Evolutionary conservation across 2,797 vertebrate species (phyloP).

Genomic region (Alcedo atthis): DNA sequence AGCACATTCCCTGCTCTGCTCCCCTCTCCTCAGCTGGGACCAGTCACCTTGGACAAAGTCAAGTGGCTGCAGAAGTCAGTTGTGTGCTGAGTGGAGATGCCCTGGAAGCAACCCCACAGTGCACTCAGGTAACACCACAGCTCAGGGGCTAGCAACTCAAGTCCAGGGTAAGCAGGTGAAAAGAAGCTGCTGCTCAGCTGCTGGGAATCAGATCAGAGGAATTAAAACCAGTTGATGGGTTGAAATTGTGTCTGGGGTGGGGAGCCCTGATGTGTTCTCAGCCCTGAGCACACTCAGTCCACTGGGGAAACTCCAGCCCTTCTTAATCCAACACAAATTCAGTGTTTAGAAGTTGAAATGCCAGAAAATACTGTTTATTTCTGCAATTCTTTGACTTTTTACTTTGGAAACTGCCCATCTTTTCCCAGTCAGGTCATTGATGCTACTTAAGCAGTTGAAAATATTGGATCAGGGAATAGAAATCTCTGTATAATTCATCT

Average conservation of each 20-base stretch:
- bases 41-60: constrained; percentile 7
- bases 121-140: background rate
- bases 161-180: constrained; percentile 49
- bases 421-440: background rate
- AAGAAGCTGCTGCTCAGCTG: background rate
- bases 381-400: background rate
- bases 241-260: background rate
- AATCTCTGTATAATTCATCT: background rate
- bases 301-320: background rate
- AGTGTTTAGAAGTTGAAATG: background rate
- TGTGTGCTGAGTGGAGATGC: too few relatives aligned
- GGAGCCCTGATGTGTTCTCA: background rate
- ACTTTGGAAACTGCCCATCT: background rate
- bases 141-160: constrained; percentile 29
- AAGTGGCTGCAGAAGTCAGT: background rate
- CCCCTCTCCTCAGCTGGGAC: fast-evolving
- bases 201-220: constrained; percentile 32
- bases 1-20: background rate
- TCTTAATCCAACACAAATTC: background rate
- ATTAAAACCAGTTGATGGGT: background rate
- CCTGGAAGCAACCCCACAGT: background rate
- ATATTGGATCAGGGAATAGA: background rate
- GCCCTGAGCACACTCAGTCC: background rate
- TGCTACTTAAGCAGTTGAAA: background rate
- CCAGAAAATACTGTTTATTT: background rate